phyloP scores from a whole-genome alignment of 2,888 invertebrate genomes.

The Gortyna flavago region DNA sequence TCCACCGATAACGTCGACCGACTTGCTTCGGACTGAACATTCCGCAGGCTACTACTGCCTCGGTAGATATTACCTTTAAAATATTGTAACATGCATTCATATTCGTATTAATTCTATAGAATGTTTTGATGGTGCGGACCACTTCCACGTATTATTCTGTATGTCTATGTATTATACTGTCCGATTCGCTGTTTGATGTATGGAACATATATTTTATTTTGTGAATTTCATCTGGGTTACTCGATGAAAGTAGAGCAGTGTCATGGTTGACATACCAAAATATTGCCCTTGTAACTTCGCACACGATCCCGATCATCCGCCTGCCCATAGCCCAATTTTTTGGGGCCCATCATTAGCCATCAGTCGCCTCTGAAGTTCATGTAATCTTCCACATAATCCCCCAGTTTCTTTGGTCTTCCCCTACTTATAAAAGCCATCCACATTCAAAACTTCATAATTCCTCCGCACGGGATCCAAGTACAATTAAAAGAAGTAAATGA shows the following conservation, averaged over 20 bases:
- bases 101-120: background rate
- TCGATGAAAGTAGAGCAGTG: background rate
- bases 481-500: background rate
- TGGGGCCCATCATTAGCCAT: background rate
- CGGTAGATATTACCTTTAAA: background rate
- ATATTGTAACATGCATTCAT: background rate
- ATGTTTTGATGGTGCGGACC: background rate
- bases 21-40: constrained; percentile 9
- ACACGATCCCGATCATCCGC: no score
- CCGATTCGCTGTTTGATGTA: background rate
- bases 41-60: background rate
- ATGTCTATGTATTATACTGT: background rate
- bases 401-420: background rate
- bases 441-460: background rate
- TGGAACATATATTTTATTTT: background rate
- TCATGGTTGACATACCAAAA: background rate
- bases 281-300: background rate
- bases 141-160: no score
- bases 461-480: background rate
- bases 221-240: no score
- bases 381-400: background rate
- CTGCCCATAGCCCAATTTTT: background rate
- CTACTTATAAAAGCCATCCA: background rate
- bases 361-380: background rate
- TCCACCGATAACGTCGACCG: constrained; percentile 14